Base-by-base conservation (phyloP, 2,797 vertebrate species). In the Micrastur ruficollis region DNA sequence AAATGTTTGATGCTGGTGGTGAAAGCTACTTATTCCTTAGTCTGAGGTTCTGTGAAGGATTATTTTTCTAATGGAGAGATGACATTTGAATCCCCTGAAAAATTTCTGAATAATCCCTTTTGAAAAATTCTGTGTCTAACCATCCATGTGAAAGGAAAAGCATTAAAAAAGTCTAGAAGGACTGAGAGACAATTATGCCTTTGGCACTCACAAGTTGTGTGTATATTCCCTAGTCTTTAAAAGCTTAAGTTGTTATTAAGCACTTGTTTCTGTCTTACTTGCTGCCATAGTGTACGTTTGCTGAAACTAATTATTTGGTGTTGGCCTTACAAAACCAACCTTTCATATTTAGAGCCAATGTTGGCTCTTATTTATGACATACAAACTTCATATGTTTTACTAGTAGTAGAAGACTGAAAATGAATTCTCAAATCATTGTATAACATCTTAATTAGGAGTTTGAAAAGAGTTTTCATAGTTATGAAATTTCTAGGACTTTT, bases 151-250 rank as follows among this genome's bases (percentile, higher is more conserved):
- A 84, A 49, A 34, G 10, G 11, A 84, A 52, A 25, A 79, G 3
- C 8, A 56, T 34, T 73, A 9, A 56, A 71, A 40, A 21, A 15
- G 7, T 53, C 32, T 78, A 34, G 14, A 59, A 59, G 5, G 10
- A 21, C 13, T 53, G 29, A 34, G 42, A 70, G 31, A 47, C 15
- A 4, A 19, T 36, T 53, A 22, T 12, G 3, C 42, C 42, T 46
- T 26, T 14, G 23, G 10, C 23, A 59, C 19, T 68, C 2, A 11
- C 0, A 3, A n/a, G 6, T 32, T 55, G 6, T 67, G 8, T 4
- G 1, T 66, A 1, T 52, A 44, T 63, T 63, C 40, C 15, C 18
- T 27, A 23, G 19, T 50, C n/a, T 82, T 52, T 70, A 73, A 73
- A 49, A 68, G 9, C 3, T 61, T 19, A 6, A 27, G 11, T 17